These are phyloP conservation scores for Phaenicophaeus curvirostris DNA, from an alignment of 2,797 vertebrate species.

Conservation along the genomic window DNA sequence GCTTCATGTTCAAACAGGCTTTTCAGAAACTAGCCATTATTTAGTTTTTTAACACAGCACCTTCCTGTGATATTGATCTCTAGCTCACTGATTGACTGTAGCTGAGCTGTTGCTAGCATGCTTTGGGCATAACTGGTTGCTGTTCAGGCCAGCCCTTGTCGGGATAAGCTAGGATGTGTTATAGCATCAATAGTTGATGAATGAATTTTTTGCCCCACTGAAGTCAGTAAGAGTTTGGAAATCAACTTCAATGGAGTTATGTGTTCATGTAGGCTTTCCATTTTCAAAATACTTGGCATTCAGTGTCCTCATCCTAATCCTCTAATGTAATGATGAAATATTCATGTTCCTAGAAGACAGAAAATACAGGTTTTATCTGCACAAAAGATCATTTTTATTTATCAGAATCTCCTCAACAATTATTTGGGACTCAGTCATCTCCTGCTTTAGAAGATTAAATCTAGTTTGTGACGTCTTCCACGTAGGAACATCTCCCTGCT, in stretches of 20 bases:
- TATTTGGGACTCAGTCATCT: neutral
- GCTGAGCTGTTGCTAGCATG: neutral
- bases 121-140: neutral
- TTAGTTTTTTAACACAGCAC: neutral
- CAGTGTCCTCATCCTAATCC: neutral
- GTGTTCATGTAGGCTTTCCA: neutral
- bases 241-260: neutral
- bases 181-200: neutral
- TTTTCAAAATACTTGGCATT: neutral
- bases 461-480: neutral
- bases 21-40: neutral
- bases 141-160: neutral
- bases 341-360: neutral
- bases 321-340: neutral
- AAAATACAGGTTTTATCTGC: neutral
- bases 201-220: neutral
- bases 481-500: neutral
- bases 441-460: neutral
- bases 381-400: neutral
- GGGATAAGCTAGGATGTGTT: neutral
- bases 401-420: neutral
- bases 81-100: neutral
- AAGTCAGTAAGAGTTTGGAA: neutral
- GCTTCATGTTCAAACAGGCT: neutral
- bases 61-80: neutral